Conservation (phyloP, 2,888 invertebrate genomes). For the Drosophila planitibia region DNA sequence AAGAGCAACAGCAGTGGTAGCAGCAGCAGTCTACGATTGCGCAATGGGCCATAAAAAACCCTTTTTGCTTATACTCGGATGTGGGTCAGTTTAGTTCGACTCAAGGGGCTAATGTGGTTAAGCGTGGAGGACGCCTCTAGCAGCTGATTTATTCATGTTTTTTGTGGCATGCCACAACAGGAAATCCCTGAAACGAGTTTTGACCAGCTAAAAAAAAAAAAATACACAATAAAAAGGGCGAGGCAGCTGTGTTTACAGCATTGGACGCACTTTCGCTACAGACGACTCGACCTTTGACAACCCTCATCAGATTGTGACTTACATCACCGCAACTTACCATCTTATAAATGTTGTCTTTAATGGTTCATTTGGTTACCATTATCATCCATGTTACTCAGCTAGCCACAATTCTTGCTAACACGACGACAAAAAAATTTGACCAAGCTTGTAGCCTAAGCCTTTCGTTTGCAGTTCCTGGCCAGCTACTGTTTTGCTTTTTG, state of each 20-base stretch:
- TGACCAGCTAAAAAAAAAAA: conserved; percentile 25
- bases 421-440: conserved; percentile 23
- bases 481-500: conserved; percentile 13
- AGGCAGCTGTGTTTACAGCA: conserved; percentile 26
- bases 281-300: conserved; percentile 74
- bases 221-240: conserved; percentile 23
- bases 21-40: conserved; percentile 36
- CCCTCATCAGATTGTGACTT: conserved; percentile 52
- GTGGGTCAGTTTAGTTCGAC: conserved; percentile 61
- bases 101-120: conserved; percentile 52
- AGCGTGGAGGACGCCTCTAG: conserved; percentile 50
- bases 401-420: conserved; percentile 34
- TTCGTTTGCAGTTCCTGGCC: conserved; percentile 39
- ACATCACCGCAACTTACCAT: conserved; percentile 9
- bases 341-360: conserved; percentile 11
- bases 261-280: conserved; percentile 70
- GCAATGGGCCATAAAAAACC: conserved; percentile 48
- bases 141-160: conserved; percentile 54
- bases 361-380: conserved; percentile 29
- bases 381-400: conserved; percentile 26
- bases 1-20: conserved; percentile 5
- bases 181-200: conserved; percentile 68
- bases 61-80: conserved; percentile 42
- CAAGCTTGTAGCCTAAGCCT: conserved; percentile 52
- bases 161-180: conserved; percentile 73